Conservation (phyloP, 2,888 invertebrate species). For the Aproaerema taeniolella region DNA sequence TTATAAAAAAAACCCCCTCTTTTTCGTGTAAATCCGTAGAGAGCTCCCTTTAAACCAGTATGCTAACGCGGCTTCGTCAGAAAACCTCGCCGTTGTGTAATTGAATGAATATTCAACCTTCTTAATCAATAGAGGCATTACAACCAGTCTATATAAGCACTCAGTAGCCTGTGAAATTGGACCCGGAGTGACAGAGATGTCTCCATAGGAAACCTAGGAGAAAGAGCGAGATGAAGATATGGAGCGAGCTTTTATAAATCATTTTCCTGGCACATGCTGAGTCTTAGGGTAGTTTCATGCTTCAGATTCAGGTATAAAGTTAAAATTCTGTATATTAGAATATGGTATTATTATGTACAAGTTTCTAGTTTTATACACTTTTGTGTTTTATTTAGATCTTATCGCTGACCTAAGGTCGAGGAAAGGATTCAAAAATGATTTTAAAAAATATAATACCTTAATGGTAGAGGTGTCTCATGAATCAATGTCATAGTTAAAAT, state of each 20-base stretch:
- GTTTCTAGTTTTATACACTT: too few species aligned
- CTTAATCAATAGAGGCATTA: conserved; percentile 75
- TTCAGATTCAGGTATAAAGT: conserved; percentile 20
- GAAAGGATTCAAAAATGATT: too few species aligned
- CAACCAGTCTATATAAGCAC: conserved; percentile 56
- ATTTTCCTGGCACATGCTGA: conserved; percentile 65
- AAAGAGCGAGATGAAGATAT: conserved; percentile 35
- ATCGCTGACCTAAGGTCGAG: too few species aligned
- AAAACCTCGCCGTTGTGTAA: conserved; percentile 60
- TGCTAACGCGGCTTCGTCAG: conserved; percentile 50
- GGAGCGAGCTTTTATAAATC: conserved; percentile 68
- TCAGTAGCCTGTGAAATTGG: conserved; percentile 74
- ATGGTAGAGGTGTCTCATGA: too few species aligned
- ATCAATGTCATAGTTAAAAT: too few species aligned
- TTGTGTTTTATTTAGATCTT: too few species aligned
- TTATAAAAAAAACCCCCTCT: too few species aligned
- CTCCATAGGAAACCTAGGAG: conserved; percentile 22
- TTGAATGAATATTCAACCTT: conserved; percentile 75
- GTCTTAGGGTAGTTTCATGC: conserved; percentile 47
- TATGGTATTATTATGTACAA: too few species aligned
- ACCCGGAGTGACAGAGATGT: conserved; percentile 52
- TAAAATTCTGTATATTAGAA: conserved; percentile 1
- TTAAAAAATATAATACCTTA: too few species aligned
- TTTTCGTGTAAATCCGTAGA: too few species aligned
- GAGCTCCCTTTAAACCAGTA: conserved; percentile 39